phyloP scores from a whole-genome alignment of 2,797 vertebrate species.

The Tinamus major region DNA sequence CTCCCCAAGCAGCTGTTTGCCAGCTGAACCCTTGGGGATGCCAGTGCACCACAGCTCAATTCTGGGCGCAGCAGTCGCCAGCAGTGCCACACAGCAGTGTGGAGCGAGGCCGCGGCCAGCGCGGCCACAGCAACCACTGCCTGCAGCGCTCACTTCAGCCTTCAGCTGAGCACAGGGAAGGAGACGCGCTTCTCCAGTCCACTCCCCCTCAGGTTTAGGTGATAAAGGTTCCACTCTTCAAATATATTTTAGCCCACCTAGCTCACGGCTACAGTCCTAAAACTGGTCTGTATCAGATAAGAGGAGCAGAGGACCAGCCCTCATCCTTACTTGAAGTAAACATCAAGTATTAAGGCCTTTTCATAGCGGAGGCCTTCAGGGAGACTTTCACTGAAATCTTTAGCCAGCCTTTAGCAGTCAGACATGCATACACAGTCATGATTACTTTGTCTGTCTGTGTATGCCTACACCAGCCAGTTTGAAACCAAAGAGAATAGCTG shows the following conservation, averaged over 20 bases:
- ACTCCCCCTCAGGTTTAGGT: background rate
- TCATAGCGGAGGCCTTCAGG: background rate
- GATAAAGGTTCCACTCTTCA: background rate
- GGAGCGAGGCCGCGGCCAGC: background rate
- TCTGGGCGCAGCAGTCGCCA: background rate
- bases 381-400: background rate
- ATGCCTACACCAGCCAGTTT: background rate
- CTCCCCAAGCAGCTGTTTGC: background rate
- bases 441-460: background rate
- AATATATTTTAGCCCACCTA: background rate
- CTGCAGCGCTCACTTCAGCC: background rate
- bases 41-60: background rate
- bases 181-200: background rate
- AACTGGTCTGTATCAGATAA: background rate
- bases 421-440: background rate
- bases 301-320: background rate
- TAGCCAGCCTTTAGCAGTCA: background rate
- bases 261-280: background rate
- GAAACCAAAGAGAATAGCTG: background rate
- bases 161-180: background rate
- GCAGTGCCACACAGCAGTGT: background rate
- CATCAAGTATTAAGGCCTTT: background rate
- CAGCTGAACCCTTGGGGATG: background rate
- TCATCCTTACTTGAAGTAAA: background rate
- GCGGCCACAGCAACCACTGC: accelerated